Evolutionary conservation across 2,797 vertebrate genomes (phyloP), one percentile per base, ranked within the genome.

Genomic region (Muraenolepis orangiensis): DNA sequence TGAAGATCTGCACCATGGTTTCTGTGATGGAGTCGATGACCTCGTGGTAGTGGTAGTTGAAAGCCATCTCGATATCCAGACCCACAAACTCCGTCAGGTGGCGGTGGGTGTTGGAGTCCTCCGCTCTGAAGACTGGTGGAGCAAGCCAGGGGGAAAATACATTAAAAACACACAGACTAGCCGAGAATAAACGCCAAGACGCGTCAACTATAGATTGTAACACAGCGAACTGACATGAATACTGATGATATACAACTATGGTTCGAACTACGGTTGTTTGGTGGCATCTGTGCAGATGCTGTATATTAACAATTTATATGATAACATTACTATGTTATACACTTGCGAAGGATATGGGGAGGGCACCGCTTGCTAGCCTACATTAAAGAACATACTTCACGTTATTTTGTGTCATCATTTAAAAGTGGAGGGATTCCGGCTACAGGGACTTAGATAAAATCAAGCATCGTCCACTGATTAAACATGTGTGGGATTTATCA

Each of bases 21-120:
- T 97, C 95, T 20, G 97, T 97, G 92, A 99, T 99, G 81, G 96
- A 96, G 88, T 98, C 96, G 8, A 99, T 93, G 83, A 99, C 98
- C 90, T 99, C 98, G 42, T 99, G 97, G 89, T 99, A 99, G 89
- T 99, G 98, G 83, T 99, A 99, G 92, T 93, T 96, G 90, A 99
- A 99, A 74, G 96, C 93, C 97, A 99, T 96, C 93, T 99, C 98
- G 83, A 99, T 98, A 94, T 99, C 98, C 94, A 99, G 93, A 79
- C 98, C 98, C 87, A 99, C 98, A 90, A 99, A 99, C 90, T 99
- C 98, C 0, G 98, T 99, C 89, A 99, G 79, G 89, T 99, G 98
- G 77, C 98, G 96, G 82, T 99, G 98, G 70, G 98, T 99, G 93
- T 99, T 99, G 80, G 98, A 99, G 84, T 99, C 98, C 87, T 99